Evolutionary conservation across 2,888 invertebrate species (phyloP).

Genomic region (Polyommatus icarus): DNA sequence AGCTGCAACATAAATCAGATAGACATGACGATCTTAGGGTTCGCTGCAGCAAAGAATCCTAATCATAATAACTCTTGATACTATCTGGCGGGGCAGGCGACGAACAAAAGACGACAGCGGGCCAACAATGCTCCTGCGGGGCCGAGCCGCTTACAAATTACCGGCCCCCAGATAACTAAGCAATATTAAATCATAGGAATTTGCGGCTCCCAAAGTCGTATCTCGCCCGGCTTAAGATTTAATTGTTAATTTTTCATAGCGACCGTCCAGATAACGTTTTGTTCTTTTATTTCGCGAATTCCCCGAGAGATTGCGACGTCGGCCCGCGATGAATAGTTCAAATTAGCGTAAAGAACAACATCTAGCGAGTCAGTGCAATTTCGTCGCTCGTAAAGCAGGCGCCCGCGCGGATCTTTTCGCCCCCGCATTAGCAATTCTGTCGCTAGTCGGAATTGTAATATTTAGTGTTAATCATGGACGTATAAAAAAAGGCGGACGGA

Average conservation of each 20-base stretch:
- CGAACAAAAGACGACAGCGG: conserved; percentile 75
- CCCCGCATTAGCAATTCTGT: conserved; percentile 71
- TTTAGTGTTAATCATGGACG: no score
- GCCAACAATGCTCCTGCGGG: conserved; percentile 73
- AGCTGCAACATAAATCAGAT: conserved; percentile 15
- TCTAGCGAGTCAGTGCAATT: conserved; percentile 63
- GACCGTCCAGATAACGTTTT: conserved; percentile 48
- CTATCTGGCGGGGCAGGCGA: conserved; percentile 72
- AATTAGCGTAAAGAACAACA: conserved; percentile 59
- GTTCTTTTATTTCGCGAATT: conserved; percentile 41
- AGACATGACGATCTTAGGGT: conserved; percentile 61
- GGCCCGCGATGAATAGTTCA: conserved; percentile 54
- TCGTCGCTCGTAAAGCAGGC: conserved; percentile 68
- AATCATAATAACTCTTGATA: conserved; percentile 80
- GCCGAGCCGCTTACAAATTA: conserved; percentile 76
- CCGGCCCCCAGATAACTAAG: conserved; percentile 78
- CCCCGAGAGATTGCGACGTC: conserved; percentile 40
- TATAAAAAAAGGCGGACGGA: no score
- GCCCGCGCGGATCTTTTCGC: conserved; percentile 68
- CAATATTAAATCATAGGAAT: conserved; percentile 81
- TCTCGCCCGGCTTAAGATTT: conserved; percentile 57
- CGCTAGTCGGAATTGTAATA: conserved; percentile 74
- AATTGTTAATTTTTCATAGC: conserved; percentile 53
- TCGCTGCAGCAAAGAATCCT: conserved; percentile 77
- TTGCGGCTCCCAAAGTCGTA: conserved; percentile 71